Percentiles rank a stretch among this genome's conserved stretches.
phyloP scores from a whole-genome alignment of 1,140 invertebrate species.

The Cotesia chilonis region DNA sequence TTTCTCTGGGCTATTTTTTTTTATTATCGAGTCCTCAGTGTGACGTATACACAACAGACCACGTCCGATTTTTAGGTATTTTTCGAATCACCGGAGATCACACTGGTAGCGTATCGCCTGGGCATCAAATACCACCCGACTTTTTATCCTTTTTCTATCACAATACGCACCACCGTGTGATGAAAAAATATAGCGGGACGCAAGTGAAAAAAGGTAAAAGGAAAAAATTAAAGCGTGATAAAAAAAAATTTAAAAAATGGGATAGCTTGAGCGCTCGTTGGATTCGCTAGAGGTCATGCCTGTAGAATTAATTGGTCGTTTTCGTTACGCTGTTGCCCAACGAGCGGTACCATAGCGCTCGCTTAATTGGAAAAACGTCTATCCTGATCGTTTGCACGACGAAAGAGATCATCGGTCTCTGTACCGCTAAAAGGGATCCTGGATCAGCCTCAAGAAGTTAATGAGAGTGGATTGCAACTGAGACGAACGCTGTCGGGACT shows the following conservation, averaged over 20 bases:
- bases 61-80: slow-evolving; percentile 40
- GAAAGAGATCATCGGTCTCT: slow-evolving; percentile 33
- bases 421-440: neutral
- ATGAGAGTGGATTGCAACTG: slow-evolving; percentile 35
- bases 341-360: slow-evolving; percentile 26
- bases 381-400: slow-evolving; percentile 35
- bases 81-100: slow-evolving; percentile 41
- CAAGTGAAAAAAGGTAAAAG: slow-evolving; percentile 17
- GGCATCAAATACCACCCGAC: slow-evolving; percentile 27
- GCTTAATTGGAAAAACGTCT: slow-evolving; percentile 39
- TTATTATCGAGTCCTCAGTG: neutral
- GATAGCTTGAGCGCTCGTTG: slow-evolving; percentile 22
- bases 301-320: slow-evolving; percentile 45
- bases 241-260: slow-evolving; percentile 20
- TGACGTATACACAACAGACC: slow-evolving; percentile 22
- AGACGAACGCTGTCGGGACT: slow-evolving; percentile 5
- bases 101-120: slow-evolving; percentile 6
- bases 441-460: slow-evolving; percentile 21
- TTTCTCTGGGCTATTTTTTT: slow-evolving; percentile 13
- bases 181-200: slow-evolving; percentile 11
- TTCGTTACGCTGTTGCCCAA: slow-evolving; percentile 28
- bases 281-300: slow-evolving; percentile 33
- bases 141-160: neutral
- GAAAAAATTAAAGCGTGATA: neutral
- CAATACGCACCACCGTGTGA: neutral